Conservation (phyloP, 2,113 vertebrate genomes). For the Pelecanoides urinatrix region DNA sequence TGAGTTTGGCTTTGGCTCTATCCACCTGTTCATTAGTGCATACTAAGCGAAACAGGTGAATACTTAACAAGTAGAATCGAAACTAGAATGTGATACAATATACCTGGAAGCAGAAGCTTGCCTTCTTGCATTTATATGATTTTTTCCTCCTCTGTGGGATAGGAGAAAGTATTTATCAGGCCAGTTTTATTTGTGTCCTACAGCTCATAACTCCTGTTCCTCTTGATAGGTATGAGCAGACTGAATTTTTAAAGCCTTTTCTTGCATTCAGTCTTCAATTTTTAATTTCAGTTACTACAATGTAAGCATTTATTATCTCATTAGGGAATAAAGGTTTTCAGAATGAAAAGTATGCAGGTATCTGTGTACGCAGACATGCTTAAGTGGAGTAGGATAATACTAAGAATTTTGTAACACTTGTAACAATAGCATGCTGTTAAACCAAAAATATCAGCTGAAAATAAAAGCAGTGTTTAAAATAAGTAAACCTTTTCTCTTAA, state of each 20-base stretch:
- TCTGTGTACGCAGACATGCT: background rate
- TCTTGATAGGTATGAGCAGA: background rate
- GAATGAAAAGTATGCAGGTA: background rate
- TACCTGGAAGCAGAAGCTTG: conserved; percentile 56
- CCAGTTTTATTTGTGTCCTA: background rate
- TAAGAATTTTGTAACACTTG: background rate
- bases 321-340: background rate
- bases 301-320: background rate
- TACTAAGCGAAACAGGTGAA: conserved; percentile 80
- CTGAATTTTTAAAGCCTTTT: background rate
- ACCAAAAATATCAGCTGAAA: background rate
- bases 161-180: background rate
- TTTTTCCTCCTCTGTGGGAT: background rate
- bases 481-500: background rate
- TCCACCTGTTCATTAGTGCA: conserved; percentile 82
- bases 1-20: conserved; percentile 74
- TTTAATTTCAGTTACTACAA: background rate
- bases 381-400: background rate
- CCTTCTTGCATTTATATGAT: background rate
- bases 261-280: background rate
- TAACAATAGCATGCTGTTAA: background rate
- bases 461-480: background rate
- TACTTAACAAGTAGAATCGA: conserved; percentile 73
- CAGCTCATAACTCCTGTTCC: background rate
- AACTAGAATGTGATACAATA: conserved; percentile 69